phyloP scores from a whole-genome alignment of 2,888 invertebrate species.

The Cabera pusaria region DNA sequence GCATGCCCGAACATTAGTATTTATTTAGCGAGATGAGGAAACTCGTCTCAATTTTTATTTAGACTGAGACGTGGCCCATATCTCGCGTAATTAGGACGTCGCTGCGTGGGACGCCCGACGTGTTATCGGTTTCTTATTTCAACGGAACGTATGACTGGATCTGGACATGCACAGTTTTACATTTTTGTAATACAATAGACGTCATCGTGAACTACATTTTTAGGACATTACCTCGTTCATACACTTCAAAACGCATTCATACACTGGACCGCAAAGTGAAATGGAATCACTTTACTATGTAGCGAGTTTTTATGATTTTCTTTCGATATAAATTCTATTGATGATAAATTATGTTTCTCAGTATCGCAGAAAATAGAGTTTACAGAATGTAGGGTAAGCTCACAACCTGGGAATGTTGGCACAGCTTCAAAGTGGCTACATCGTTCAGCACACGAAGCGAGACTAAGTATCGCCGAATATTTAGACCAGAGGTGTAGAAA shows the following conservation, averaged over 20 bases:
- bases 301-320: too few species aligned
- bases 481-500: conserved; percentile 18
- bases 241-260: too few species aligned
- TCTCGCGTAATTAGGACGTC: conserved; percentile 64
- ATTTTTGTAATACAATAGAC: neutral
- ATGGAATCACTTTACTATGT: too few species aligned
- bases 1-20: conserved; percentile 68
- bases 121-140: conserved; percentile 45
- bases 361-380: too few species aligned
- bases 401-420: conserved; percentile 46
- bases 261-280: too few species aligned
- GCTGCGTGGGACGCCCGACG: conserved; percentile 34
- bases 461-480: conserved; percentile 31
- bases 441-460: conserved; percentile 11
- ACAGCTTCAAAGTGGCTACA: conserved; percentile 41
- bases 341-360: too few species aligned
- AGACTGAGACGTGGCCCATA: conserved; percentile 69
- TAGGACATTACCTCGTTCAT: too few species aligned
- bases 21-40: conserved; percentile 81
- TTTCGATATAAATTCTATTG: too few species aligned
- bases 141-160: conserved; percentile 22
- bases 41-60: conserved; percentile 72
- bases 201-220: too few species aligned
- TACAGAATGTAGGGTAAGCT: conserved; percentile 14
- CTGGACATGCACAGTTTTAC: neutral